These are phyloP conservation scores for Papilio machaon DNA, from an alignment of 1,140 invertebrate genomes.

Conservation along the genomic window DNA sequence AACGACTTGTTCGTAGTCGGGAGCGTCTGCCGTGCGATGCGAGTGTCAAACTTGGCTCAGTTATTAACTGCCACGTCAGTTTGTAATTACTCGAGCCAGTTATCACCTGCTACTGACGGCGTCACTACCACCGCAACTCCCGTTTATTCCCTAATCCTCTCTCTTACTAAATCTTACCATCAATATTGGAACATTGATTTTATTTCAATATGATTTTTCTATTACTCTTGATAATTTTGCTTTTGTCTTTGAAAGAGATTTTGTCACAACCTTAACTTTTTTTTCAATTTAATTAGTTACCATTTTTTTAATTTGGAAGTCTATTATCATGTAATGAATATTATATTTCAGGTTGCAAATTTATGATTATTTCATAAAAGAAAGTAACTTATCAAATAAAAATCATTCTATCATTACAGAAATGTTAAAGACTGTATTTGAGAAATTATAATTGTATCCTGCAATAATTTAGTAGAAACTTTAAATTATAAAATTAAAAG, in stretches of 20 bases:
- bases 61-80: conserved; percentile 75
- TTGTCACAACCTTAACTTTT: too few relatives aligned
- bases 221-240: neutral
- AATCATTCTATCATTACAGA: too few relatives aligned
- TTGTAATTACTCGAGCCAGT: conserved; percentile 76
- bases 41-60: conserved; percentile 67
- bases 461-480: neutral
- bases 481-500: neutral
- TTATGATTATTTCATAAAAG: too few relatives aligned
- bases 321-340: too few relatives aligned
- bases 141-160: conserved; percentile 44
- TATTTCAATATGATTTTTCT: neutral
- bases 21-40: conserved; percentile 45
- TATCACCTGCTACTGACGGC: conserved; percentile 78
- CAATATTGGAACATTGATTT: conserved; percentile 18
- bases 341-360: too few relatives aligned
- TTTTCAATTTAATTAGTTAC: too few relatives aligned
- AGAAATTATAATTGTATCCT: too few relatives aligned
- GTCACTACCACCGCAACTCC: conserved; percentile 49
- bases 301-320: too few relatives aligned
- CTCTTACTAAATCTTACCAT: neutral
- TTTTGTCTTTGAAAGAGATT: neutral
- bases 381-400: too few relatives aligned
- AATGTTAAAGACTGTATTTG: too few relatives aligned
- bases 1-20: conserved; percentile 37